phyloP scores from a whole-genome alignment of 2,113 vertebrate genomes.

The Pseudonaja textilis region DNA sequence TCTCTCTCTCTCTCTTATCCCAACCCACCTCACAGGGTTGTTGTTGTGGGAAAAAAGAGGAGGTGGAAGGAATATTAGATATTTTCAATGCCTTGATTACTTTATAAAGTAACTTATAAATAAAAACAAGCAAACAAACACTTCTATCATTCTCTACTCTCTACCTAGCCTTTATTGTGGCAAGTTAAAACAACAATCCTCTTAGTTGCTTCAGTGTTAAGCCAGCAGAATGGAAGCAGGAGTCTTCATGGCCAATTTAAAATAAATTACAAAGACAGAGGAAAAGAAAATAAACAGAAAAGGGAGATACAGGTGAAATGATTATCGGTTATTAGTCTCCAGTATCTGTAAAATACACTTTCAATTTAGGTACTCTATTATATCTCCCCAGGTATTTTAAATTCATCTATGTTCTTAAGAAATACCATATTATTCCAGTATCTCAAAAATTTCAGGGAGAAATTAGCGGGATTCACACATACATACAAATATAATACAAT shows the following conservation, averaged over 20 bases:
- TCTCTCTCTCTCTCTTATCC: not conserved
- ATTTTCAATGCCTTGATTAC: not conserved
- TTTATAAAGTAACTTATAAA: not conserved
- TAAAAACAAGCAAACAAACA: not conserved
- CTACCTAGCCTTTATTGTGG: not conserved
- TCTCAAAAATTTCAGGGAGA: not conserved
- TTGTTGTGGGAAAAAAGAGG: rapidly evolving
- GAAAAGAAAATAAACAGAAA: not conserved
- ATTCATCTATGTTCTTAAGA: not conserved
- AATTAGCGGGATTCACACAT: not conserved
- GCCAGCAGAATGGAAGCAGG: not conserved
- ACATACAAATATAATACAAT: not conserved
- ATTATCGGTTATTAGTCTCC: not conserved
- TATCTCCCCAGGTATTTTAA: not conserved
- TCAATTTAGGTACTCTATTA: not conserved
- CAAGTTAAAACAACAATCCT: not conserved
- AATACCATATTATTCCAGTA: not conserved
- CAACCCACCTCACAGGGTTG: not conserved
- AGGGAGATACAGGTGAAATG: not conserved
- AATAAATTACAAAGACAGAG: not conserved
- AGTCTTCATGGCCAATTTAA: not conserved
- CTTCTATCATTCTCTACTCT: not conserved
- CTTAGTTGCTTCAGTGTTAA: conserved; percentile 13
- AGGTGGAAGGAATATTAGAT: not conserved
- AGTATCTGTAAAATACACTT: not conserved